Evolutionary conservation across 2,888 invertebrate species (phyloP), one percentile per base, ranked within the genome.

Genomic region (Tolmerus cingulatus): DNA sequence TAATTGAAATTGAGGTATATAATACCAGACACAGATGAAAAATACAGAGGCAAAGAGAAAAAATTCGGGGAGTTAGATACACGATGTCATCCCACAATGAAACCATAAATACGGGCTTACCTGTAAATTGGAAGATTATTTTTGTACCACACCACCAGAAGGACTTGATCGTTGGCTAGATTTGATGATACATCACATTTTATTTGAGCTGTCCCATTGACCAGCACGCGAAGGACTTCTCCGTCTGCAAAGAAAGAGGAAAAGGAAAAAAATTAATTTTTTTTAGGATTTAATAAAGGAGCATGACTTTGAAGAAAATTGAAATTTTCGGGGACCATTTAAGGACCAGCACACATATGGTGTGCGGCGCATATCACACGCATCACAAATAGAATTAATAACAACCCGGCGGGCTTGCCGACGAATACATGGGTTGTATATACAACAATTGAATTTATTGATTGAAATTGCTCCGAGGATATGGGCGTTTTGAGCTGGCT

Each of bases 71-170:
- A 66, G 40, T 40, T 40, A 40, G 40, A n/a, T 57, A 12, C 1
- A 66, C 27, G 27, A 23, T 23, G 66, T 8, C 27, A 66, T 55
- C 27, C 66, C 66, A 9, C 12, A 66, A 66, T 27, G 23, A 66
- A 2, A 12, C 23, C 19, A 19, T 66, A 66, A 66, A 19, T 27
- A 19, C 27, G 12, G 14, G 66, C 93, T 93, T 91, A 97, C 97
- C 97, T 97, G 94, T 97, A 98, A 90, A 98, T 96, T 89, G 97
- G 97, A 89, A 95, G 95, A 92, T 97, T 97, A 91, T 97, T 96
- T 92, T 97, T 97, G 92, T 97, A 98, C 97, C 97, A 98, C 86
- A 97, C 96, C 90, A 97, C 97, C 85, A 98, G 94, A 78, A 97
- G 94, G 88, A 97, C 95, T 88, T 96, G 95, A 93, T 97, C 98